Percentiles rank a stretch among this genome's conserved stretches.
phyloP scores from a whole-genome alignment of 2,113 vertebrate genomes.

The Phoxinus phoxinus region DNA sequence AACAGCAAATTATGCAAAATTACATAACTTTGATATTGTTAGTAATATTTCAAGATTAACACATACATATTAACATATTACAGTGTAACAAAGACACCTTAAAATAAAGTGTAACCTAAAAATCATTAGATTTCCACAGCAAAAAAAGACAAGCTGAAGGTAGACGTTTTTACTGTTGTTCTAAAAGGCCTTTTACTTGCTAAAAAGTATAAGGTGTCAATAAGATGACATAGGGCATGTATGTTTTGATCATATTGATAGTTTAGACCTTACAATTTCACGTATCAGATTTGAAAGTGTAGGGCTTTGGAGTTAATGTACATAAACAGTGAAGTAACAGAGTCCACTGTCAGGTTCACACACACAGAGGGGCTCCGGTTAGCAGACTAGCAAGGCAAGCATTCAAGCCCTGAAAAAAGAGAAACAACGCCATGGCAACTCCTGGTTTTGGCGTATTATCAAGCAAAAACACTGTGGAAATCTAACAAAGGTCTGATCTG shows the following conservation, averaged over 20 bases:
- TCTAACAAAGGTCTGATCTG: not conserved
- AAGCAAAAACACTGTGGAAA: not conserved
- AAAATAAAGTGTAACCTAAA: no score
- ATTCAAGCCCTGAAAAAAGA: not conserved
- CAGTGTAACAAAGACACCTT: no score
- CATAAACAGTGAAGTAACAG: not conserved
- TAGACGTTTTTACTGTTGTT: not conserved
- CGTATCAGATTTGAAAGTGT: not conserved
- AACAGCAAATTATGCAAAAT: no score
- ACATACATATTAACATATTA: no score
- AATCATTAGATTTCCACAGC: not conserved
- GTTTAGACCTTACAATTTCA: not conserved
- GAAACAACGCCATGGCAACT: not conserved
- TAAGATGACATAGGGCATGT: not conserved
- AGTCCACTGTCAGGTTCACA: slow-evolving; percentile 15
- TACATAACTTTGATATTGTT: no score
- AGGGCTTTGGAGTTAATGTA: not conserved
- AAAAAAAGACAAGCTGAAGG: not conserved
- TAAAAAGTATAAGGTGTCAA: not conserved
- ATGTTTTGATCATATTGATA: no score
- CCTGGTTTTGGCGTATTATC: not conserved
- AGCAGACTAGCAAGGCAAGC: not conserved
- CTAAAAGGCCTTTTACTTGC: not conserved
- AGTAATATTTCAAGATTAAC: no score
- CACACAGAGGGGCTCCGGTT: not conserved